Base-by-base conservation (phyloP, 2,888 invertebrate genomes). In the Dolichomitus sp. region DNA sequence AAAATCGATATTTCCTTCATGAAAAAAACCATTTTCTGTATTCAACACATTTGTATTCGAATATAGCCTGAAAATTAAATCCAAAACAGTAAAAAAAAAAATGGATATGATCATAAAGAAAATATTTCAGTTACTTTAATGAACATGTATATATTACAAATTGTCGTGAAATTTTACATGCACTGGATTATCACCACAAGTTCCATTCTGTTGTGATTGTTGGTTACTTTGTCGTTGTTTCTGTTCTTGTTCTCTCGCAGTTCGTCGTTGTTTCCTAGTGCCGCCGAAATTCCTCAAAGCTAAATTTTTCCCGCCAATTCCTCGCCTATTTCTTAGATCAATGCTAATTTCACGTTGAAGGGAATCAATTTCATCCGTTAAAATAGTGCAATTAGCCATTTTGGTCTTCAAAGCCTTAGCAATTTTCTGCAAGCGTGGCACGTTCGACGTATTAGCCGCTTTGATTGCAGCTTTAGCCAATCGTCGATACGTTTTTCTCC, bases 101-200 rank as follows among this genome's bases (percentile, higher is more conserved):
- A 48, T 23, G 17, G 12, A 33, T 57, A 23, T 17, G 50, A 14
- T 63, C n/a, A 30, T 70, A 72, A 19, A 42, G 70, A 66, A 76
- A 81, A 76, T 81, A 72, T 72, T 66, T 42, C 17, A 57, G 70
- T 66, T 12, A 59, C 48, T 76, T 76, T 80, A 80, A 69, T 74
- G 12, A 74, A 69, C 4, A n/a, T 11, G 9, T 50, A 12, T 65
- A 57, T 59, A 37, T 76, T 66, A 76, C 50, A 72, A 57, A 57
- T 42, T 48, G 4, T 6, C 30, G 23, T 11, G 33, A 17, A 65
- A 52, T 12, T 30, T 72, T 23, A 17, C 11, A 45, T 69, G 45
- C 11, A 37, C 4, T 19, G 30, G 30, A 2, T 17, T 23, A 11
- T 5, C 12, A 12, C 33, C 1, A 14, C 57, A 6, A 2, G 27